phyloP scores from a whole-genome alignment of 2,797 vertebrate species.

The Hybognathus amarus region DNA sequence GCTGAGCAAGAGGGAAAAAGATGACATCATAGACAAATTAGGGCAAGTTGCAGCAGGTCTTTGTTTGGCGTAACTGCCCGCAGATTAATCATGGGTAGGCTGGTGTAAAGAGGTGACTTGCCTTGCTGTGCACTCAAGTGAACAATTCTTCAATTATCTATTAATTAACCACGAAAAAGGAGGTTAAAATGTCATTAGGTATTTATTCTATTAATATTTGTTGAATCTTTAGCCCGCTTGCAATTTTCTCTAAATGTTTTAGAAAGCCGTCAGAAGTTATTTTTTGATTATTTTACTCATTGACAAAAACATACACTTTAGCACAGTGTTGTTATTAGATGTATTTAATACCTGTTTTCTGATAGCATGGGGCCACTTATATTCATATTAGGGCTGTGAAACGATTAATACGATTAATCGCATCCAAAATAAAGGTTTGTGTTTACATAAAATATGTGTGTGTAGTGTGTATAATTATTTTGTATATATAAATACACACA shows the following conservation, averaged over 20 bases:
- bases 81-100: slow-evolving; percentile 23
- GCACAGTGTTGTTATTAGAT: not conserved
- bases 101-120: not conserved
- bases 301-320: not conserved
- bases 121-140: no score
- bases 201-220: not conserved
- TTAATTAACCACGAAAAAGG: not conserved
- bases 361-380: not conserved
- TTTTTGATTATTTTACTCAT: not conserved
- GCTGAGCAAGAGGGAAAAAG: slow-evolving; percentile 75
- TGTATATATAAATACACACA: no score
- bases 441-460: no score
- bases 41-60: slow-evolving; percentile 74
- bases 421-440: no score
- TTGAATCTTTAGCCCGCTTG: not conserved
- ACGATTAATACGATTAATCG: no score
- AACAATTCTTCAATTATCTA: not conserved
- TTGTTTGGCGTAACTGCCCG: slow-evolving; percentile 72
- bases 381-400: no score
- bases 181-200: not conserved
- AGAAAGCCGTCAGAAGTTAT: not conserved
- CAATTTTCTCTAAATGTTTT: not conserved
- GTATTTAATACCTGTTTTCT: not conserved
- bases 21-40: slow-evolving; percentile 93
- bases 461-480: no score